A percentile compares a stretch with the other conserved stretches of the same genome.
phyloP scores from a whole-genome alignment of 2,113 vertebrate genomes.

The Melanostigma gelatinosum region DNA sequence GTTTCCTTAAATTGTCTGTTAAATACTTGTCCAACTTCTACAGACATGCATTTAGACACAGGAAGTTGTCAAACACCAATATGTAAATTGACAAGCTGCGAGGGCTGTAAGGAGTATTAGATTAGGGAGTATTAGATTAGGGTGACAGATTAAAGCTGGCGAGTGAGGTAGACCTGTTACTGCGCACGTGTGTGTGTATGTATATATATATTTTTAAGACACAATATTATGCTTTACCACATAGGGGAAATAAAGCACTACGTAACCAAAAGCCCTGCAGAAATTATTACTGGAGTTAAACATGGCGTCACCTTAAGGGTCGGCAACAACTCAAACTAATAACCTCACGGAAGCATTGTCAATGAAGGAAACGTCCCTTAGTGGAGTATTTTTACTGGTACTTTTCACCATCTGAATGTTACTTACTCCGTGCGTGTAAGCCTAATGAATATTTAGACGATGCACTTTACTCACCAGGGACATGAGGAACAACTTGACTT shows the following conservation, averaged over 20 bases:
- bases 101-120: neutral
- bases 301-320: too few species aligned
- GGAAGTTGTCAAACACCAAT: neutral
- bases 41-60: neutral
- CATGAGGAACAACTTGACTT: too few species aligned
- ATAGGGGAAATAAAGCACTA: too few species aligned
- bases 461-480: too few species aligned
- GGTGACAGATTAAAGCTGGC: neutral
- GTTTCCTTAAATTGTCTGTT: neutral
- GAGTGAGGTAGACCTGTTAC: neutral
- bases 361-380: too few species aligned
- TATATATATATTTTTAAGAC: too few species aligned
- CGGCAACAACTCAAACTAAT: too few species aligned
- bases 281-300: too few species aligned
- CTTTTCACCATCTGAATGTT: neutral
- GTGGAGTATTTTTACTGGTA: neutral
- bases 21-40: neutral
- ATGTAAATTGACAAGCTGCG: neutral
- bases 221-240: neutral
- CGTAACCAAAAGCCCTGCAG: too few species aligned
- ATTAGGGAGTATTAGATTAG: neutral
- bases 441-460: too few species aligned
- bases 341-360: too few species aligned
- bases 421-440: too few species aligned
- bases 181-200: neutral